phyloP scores from a whole-genome alignment of 2,888 invertebrate species.

The Epirrita christyi region DNA sequence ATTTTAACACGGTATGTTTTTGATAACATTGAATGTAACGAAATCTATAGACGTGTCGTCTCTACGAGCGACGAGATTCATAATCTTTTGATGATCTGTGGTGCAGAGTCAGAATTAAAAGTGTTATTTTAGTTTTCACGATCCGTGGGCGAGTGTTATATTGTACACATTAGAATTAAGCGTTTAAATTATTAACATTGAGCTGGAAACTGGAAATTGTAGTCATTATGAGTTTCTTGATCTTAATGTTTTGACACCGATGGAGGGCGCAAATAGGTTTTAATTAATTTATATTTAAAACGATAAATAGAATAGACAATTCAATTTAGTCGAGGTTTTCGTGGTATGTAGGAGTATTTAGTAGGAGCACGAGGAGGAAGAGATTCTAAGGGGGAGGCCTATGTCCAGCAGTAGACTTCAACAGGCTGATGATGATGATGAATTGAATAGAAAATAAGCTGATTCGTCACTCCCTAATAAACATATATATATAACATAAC shows the following conservation, averaged over 20 bases:
- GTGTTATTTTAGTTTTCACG: constrained; percentile 30
- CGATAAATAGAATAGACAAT: no score
- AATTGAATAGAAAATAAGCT: no score
- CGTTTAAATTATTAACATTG: constrained; percentile 10
- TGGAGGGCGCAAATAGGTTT: background rate
- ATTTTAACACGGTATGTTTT: no score
- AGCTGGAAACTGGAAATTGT: background rate
- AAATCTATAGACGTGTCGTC: background rate
- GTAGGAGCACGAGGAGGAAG: no score
- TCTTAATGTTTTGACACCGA: constrained; percentile 9
- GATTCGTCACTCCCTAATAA: no score
- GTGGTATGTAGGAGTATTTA: no score
- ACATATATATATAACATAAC: no score
- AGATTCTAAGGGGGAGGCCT: no score
- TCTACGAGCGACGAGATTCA: background rate
- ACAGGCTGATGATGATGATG: no score
- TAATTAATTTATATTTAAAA: background rate
- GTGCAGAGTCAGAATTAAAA: constrained; percentile 16
- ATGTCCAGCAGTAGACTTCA: no score
- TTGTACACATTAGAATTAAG: constrained; percentile 13
- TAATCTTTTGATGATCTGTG: constrained; percentile 7
- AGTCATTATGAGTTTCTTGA: constrained; percentile 13
- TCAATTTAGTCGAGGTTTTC: no score
- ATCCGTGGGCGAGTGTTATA: constrained; percentile 29
- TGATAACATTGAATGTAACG: no score